Evolutionary conservation across 2,113 vertebrate genomes (phyloP).

Genomic region (Zonotrichia leucophrys): DNA sequence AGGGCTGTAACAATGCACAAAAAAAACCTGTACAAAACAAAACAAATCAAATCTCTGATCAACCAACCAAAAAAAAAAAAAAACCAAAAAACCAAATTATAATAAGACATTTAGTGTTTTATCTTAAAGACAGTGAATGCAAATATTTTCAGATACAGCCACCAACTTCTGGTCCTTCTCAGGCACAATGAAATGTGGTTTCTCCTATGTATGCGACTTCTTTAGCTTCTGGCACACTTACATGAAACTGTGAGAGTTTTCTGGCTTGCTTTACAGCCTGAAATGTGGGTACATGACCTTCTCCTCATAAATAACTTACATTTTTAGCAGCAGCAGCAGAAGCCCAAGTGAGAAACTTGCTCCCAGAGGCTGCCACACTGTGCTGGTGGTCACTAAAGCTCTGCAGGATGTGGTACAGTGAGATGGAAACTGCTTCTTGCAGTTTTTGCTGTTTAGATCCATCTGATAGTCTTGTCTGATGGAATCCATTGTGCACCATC

Average conservation of each 20-base stretch:
- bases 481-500: not conserved
- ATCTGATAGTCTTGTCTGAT: not conserved
- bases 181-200: not conserved
- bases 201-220: not conserved
- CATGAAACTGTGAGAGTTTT: not conserved
- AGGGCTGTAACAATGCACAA: not conserved
- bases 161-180: not conserved
- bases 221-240: not conserved
- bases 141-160: not conserved
- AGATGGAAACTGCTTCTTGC: not conserved
- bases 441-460: not conserved
- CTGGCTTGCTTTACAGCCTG: not conserved
- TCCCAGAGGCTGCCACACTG: not conserved
- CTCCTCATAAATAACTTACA: not conserved
- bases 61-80: not conserved
- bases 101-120: not conserved
- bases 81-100: fast-evolving
- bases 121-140: not conserved
- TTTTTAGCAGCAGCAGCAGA: not conserved
- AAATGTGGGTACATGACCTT: not conserved
- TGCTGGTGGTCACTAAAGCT: not conserved
- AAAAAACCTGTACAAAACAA: not conserved
- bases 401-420: not conserved
- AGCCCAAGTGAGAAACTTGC: not conserved
- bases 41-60: not conserved